Base-by-base conservation (phyloP, 2,113 vertebrate genomes). In the Todiramphus chloris region DNA sequence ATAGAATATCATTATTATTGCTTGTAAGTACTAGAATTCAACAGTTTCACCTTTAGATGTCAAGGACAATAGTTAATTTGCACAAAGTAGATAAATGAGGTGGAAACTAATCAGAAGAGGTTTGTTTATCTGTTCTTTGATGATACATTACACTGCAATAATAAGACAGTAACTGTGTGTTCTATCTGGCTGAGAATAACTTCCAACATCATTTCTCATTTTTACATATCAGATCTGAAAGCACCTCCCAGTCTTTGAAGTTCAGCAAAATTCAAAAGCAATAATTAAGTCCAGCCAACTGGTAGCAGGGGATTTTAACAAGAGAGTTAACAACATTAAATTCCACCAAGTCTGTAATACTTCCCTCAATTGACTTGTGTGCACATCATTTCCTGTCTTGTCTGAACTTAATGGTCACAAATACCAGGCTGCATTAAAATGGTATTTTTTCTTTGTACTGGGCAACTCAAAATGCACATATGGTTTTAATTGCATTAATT, bases 111-210 rank as follows among this genome's bases (percentile, higher is more conserved):
- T 96, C 95, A 94, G 92, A 93, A 96, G 68, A 92, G 82, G 87
- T 95, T 97, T 97, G 96, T 96, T 97, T 97, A 96, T 96, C 94
- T 96, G 82, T 77, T 94, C 87, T 94, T 96, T 92, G 83, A 96
- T 96, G 93, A 97, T 97, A 77, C 94, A 97, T 96, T 96, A 89
- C 63, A 55, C 84, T 77, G 91, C 90, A 96, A 96, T 96, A 96
- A 93, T 64, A 95, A 96, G 95, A 97, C 69, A 91, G 92, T 89
- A 97, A 95, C 83, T 95, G 27, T 35, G 74, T 93, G 90, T 80
- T 96, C 96, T 96, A 66, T 95, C 81, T 69, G 84, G 70, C 82
- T 89, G 93, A 95, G 89, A 97, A 84, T 85, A 97, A 96, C 87
- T 95, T 95, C 56, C 81, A 95, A 53, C 93, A 94, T 88, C 83